Evolutionary conservation across 2,888 invertebrate genomes (phyloP), one percentile per base, ranked within the genome.

Genomic region (Synanthedon tipuliformis): DNA sequence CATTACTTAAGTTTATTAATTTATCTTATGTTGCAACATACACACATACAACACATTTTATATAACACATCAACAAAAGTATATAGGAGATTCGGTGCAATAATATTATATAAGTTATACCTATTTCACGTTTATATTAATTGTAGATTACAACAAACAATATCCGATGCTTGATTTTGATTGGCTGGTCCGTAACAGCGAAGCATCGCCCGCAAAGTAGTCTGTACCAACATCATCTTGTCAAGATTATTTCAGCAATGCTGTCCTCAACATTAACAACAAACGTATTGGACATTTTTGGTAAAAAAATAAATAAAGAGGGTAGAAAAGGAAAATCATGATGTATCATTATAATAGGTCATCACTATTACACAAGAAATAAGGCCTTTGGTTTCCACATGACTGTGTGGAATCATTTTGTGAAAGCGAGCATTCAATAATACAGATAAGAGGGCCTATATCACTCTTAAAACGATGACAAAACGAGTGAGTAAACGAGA

Each of bases 161-260:
- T 83, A 79, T 81, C 86, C 86, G 84, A 86, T 87, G 86, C 78
- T 88, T 82, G 87, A 88, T 86, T 88, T 86, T 84, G 87, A 88
- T 85, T 88, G 87, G 87, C 87, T 88, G 80, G 77, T 87, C 65
- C 75, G 73, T 84, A 82, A 79, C 81, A 78, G 73, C 77, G 85
- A 83, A 68, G 74, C 79, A 59, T 66, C 84, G 56, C 61, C 82
- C 57, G 68, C 79, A 66, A 78, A 82, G 68, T 85, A 84, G 75
- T 72, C 70, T 66, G 75, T 75, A 61, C 66, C 72, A 68, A 70
- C 74, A 56, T 66, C 78, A 66, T 63, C 75, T 68, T 56, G 68
- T 69, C 78, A 75, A 77, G 78, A 81, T 61, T 61, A 68, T 50
- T 68, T 66, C 40, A 51, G 60, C 69, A 69, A 69, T 66, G 71